Conservation (phyloP, 2,113 vertebrate species). For the Danio rerio region GRCz12tu NC_133197.1:18620001-18620500, state of each 20-base stretch:
- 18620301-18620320: conserved; percentile 47
- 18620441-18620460: conserved; percentile 55
- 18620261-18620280: neutral
- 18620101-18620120: conserved; percentile 32
- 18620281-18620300: neutral
- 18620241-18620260: conserved; percentile 29
- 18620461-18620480: conserved; percentile 61
- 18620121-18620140: conserved; percentile 14
- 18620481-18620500: conserved; percentile 65
- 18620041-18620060: conserved; percentile 74
- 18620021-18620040: conserved; percentile 76
- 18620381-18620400: conserved; percentile 23
- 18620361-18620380: neutral
- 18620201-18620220: neutral
- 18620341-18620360: neutral
- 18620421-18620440: conserved; percentile 32
- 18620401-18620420: conserved; percentile 13
- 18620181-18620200: conserved; percentile 20
- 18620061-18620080: conserved; percentile 73
- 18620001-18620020: conserved; percentile 72
- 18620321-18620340: conserved; percentile 16
- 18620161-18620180: neutral
- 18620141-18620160: neutral
- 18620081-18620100: conserved; percentile 59
- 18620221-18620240: neutral